These are phyloP conservation scores for Archocentrus centrarchus DNA, from an alignment of 2,113 vertebrate genomes.

Conservation along the genomic window DNA sequence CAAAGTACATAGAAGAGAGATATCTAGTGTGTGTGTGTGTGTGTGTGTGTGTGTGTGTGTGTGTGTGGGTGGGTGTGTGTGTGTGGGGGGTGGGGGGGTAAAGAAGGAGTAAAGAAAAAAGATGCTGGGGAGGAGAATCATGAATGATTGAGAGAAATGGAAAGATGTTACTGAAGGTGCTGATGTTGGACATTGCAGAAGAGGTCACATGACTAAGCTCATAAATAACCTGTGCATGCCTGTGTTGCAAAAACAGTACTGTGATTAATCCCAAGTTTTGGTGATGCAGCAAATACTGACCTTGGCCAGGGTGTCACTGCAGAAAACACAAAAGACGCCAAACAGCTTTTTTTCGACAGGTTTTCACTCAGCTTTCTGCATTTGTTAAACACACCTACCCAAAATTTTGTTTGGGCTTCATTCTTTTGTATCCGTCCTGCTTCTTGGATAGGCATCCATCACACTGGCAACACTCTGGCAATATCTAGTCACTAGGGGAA, in stretches of 20 bases:
- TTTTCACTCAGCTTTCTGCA: not conserved
- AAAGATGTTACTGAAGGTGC: slow-evolving; percentile 57
- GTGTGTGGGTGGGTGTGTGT: no score
- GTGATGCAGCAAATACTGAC: slow-evolving; percentile 67
- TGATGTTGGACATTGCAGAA: slow-evolving; percentile 57
- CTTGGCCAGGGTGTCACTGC: slow-evolving; percentile 49
- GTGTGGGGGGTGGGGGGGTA: not conserved
- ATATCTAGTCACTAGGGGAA: no score
- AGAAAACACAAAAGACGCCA: slow-evolving; percentile 20
- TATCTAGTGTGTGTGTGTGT: not conserved
- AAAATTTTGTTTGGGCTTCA: not conserved
- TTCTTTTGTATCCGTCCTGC: not conserved
- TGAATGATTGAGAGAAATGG: slow-evolving; percentile 33
- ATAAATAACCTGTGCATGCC: slow-evolving; percentile 77
- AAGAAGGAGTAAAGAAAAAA: not conserved
- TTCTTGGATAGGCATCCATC: not conserved
- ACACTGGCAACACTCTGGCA: not conserved
- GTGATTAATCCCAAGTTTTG: slow-evolving; percentile 67
- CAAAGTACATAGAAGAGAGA: slow-evolving; percentile 12
- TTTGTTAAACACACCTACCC: slow-evolving; percentile 27
- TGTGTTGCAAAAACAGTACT: slow-evolving; percentile 29
- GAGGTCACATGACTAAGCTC: slow-evolving; percentile 60
- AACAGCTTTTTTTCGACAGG: slow-evolving; percentile 21
- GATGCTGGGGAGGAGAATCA: not conserved
- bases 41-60: not conserved